phyloP scores from a whole-genome alignment of 2,888 invertebrate genomes.

The Celastrina argiolus region DNA sequence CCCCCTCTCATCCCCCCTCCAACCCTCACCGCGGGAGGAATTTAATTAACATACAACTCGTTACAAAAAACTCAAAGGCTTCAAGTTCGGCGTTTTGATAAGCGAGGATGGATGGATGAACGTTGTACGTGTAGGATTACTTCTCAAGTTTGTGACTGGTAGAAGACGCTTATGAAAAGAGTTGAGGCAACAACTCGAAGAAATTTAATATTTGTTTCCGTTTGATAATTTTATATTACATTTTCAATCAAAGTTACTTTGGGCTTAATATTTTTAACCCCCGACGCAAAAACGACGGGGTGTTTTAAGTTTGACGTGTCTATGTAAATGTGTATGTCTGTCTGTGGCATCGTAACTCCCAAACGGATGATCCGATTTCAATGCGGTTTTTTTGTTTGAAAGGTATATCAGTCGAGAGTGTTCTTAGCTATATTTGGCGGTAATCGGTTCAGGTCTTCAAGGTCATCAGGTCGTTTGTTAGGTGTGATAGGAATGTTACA shows the following conservation, averaged over 20 bases:
- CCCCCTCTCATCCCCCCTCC: not conserved
- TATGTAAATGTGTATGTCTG: too few species aligned
- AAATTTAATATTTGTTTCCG: not conserved
- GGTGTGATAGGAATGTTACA: too few species aligned
- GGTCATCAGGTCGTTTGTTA: too few species aligned
- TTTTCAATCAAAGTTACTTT: not conserved
- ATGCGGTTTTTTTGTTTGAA: too few species aligned
- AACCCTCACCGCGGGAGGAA: not conserved
- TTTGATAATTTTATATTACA: not conserved
- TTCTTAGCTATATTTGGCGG: too few species aligned
- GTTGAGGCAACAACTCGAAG: not conserved
- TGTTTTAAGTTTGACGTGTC: too few species aligned
- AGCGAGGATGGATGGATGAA: not conserved
- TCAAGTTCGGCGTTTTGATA: not conserved
- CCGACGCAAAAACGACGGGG: too few species aligned
- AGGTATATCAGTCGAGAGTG: too few species aligned
- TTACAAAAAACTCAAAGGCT: not conserved
- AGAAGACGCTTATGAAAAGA: not conserved
- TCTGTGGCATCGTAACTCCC: too few species aligned
- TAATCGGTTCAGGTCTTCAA: too few species aligned
- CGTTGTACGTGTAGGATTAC: not conserved
- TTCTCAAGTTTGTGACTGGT: not conserved
- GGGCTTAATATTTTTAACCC: not conserved
- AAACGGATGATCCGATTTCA: too few species aligned
- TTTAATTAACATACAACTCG: constrained; percentile 25